Evolutionary conservation across 2,888 invertebrate species (phyloP), one percentile per base, ranked within the genome.

Genomic region (Cerastis leucographa): DNA sequence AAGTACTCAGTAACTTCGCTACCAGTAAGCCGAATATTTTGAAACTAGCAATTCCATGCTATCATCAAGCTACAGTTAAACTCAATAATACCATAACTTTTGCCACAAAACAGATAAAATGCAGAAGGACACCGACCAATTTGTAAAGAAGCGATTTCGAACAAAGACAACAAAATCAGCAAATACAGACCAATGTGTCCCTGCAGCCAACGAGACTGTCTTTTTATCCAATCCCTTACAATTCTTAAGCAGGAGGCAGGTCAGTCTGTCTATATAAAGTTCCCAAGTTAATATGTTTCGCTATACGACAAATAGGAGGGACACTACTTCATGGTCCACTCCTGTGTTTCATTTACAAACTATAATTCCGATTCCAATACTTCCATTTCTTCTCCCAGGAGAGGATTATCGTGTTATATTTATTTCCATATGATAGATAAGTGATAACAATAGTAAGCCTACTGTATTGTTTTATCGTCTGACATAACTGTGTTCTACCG

Each of bases 21-120:
- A 80, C 80, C 67, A 77, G 71, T 51, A 17, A 67, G 29, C 70
- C 51, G 73, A 85, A 83, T 80, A 87, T 87, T 87, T 79, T 87
- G 88, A 83, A 89, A 89, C 80, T 68, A 78, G 44, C 69, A 85
- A 87, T 80, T 82, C 51, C 61, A 44, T 71, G 80, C 85, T 87
- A 82, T 77, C 87, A 87, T 85, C 83, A 80, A 78, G 74, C 25
- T 71, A 72, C 62, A 81, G 76, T 76, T 78, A 69, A 76, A 87
- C 77, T 85, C 73, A 76, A 88, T 88, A 80, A 80, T 84, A 70
- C 62, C 44, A 74, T 67, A 70, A 74, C 61, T n/a, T 56, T 70
- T 62, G 14, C 29, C 64, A 79, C 9, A 54, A 12, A 14, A 66
- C 12, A 78, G 44, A 46, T 51, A 29, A n/a, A 22, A 3, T 19